Base-by-base conservation (phyloP, 2,888 invertebrate species). In the Cheilosia impressa region DNA sequence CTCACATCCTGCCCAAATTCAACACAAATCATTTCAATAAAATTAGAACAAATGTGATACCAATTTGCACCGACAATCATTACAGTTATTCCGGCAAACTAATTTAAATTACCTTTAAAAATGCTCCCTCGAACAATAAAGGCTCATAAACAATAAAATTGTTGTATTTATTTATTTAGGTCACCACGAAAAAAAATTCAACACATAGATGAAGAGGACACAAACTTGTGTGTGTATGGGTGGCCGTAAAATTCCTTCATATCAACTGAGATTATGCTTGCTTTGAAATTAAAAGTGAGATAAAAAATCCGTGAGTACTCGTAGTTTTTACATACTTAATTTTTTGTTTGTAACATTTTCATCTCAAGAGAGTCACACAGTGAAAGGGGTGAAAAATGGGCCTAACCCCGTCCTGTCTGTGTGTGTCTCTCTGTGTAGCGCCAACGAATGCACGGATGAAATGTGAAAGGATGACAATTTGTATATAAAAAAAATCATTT, bases 381-480 rank as follows among this genome's bases (percentile, higher is more conserved):
- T 38, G 31, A n/a, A 50, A n/a, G 24, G 58, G 31, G 31, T 62
- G 34, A 38, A 19, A 41, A 71, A 34, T 52, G 19, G 38, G 53
- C 45, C 60, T 38, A 60, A 52, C 7, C 66, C 53, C 9, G 17
- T 13, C 38, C 38, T 38, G 1, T 13, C 38, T 38, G 13, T 38
- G 38, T 38, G 13, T 38, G 38, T 13, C 31, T 24, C 10, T 41
- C 2, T 5, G 58, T 43, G 43, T 7, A 43, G 47, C 50, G 15
- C 19, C 34, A 19, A n/a, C 69, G 78, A 79, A 79, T 75, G 69
- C 60, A 71, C 45, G 81, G 72, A 57, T 81, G 53, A 85, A 81
- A 81, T 73, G 76, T 81, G 81, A 72, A 13, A 63, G 77, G 66
- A 81, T 81, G 85, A 85, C 72, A 85, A 81, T 85, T 85, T 85